Percentiles rank a stretch among this genome's conserved stretches.
phyloP scores from a whole-genome alignment of 2,888 invertebrate genomes.

The Falcaria lacertinaria region DNA sequence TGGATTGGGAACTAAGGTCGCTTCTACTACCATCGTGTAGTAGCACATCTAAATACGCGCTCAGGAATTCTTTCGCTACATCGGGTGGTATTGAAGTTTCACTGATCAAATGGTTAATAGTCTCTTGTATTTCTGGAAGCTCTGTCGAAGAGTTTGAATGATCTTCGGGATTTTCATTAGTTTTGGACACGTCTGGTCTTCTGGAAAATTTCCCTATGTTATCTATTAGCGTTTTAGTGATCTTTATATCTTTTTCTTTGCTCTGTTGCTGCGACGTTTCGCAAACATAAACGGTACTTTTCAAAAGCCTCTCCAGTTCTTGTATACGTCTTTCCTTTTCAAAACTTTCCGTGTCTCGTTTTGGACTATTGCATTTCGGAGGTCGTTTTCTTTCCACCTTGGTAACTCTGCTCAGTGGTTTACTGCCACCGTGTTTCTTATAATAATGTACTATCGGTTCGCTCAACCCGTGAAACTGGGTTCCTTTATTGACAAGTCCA shows the following conservation, averaged over 20 bases:
- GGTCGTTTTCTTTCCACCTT: slow-evolving; percentile 7
- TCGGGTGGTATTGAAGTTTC: slow-evolving; percentile 47
- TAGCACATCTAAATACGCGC: slow-evolving; percentile 53
- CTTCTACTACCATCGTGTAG: slow-evolving; percentile 30
- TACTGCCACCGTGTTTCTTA: slow-evolving; percentile 12
- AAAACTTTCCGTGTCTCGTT: slow-evolving; percentile 36
- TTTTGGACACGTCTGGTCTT: slow-evolving; percentile 13
- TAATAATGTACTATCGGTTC: slow-evolving; percentile 15
- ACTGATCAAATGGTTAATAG: slow-evolving; percentile 52
- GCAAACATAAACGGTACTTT: slow-evolving; percentile 59
- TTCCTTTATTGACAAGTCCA: slow-evolving; percentile 34
- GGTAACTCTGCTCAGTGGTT: slow-evolving; percentile 11
- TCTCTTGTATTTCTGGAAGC: slow-evolving; percentile 48
- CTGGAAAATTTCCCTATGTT: slow-evolving; percentile 38
- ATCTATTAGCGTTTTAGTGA: slow-evolving; percentile 50
- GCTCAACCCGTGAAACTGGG: slow-evolving; percentile 41
- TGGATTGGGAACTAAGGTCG: slow-evolving; percentile 32
- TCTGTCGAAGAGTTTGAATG: slow-evolving; percentile 47
- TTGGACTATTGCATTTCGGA: slow-evolving; percentile 16
- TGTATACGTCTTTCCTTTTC: slow-evolving; percentile 56
- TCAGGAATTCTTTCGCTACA: slow-evolving; percentile 53
- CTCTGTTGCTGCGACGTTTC: slow-evolving; percentile 33
- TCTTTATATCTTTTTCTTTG: slow-evolving; percentile 52
- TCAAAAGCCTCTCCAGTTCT: slow-evolving; percentile 55
- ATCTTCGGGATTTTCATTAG: slow-evolving; percentile 15